Evolutionary conservation across 2,113 vertebrate genomes (phyloP), one percentile per base, ranked within the genome.

Genomic region (Megaleporinus macrocephalus): DNA sequence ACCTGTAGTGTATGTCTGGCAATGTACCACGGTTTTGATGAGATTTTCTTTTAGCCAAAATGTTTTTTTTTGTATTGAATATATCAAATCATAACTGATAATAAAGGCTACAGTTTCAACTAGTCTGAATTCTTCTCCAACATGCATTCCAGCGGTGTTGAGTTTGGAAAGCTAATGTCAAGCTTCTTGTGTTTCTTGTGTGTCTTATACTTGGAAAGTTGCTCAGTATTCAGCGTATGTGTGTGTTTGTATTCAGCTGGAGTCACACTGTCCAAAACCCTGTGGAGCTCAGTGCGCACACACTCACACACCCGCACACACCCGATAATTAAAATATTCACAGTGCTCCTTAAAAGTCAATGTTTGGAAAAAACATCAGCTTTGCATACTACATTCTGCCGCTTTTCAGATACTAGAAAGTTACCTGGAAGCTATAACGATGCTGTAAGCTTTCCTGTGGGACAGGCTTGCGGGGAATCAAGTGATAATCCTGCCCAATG

Each of bases 241-340:
- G 55, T 76, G 79, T 74, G 33, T 47, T 51, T 76, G 65, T 82
- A 66, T 76, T 63, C 73, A 36, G 57, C 36, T 61, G n/a, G 65
- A 76, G 71, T 47, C 59, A 53, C 20, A 30, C 44, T 55, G 73
- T 49, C 63, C 30, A 51, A 16, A 69, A 22, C 66, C 66, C 33
- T 41, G 63, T 30, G 66, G 66, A 44, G 26, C 68, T 47, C n/a
- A 71, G 15, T 33, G 13, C 22, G 14, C 68, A 36, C 30, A 22
- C 65, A 68, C 30, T 3, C 41, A 71, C 65, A 68, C 65, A 68
- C 65, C 3, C 36, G 7, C 36, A 20, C 26, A 30, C 62, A 75
- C 62, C 36, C 72, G 62, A 78, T 82, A 78, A 59, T 61, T 61
- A 65, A 77, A 73, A 76, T 82, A 76, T 69, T 76, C 51, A 76